Conservation (phyloP, 2,888 invertebrate species). For the Standfussiana lucernea region DNA sequence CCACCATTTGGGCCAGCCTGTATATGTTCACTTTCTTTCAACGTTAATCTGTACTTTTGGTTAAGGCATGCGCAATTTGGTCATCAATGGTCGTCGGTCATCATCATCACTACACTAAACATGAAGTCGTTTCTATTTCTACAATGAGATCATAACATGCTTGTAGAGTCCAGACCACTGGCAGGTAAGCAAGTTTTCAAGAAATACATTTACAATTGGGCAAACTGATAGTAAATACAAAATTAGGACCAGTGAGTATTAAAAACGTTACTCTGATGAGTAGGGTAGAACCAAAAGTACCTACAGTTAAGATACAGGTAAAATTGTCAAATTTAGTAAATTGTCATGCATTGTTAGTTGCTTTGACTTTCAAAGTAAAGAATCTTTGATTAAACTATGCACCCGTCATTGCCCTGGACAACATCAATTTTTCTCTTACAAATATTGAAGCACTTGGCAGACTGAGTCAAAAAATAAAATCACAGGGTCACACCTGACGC, state of each 20-base stretch:
- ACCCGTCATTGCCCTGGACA: constrained; percentile 40
- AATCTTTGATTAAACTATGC: background rate
- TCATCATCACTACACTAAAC: constrained; percentile 7
- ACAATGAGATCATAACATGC: constrained; percentile 44
- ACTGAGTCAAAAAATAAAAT: background rate
- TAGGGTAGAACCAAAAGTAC: background rate
- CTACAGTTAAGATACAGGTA: background rate
- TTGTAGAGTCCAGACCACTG: constrained; percentile 46
- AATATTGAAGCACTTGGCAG: constrained; percentile 42
- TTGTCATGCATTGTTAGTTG: background rate
- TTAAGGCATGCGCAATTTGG: constrained; percentile 1
- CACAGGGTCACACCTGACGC: constrained; percentile 43
- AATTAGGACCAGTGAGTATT: background rate
- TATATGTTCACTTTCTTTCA: background rate
- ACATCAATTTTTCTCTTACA: constrained; percentile 23
- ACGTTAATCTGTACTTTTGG: background rate
- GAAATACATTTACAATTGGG: background rate
- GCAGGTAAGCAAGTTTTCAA: constrained; percentile 20
- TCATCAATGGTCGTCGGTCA: background rate
- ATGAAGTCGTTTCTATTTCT: constrained; percentile 39
- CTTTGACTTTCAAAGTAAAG: background rate
- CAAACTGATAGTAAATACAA: background rate
- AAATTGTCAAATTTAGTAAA: background rate
- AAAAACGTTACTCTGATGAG: background rate
- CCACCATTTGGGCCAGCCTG: background rate